A percentile compares a stretch with the other conserved stretches of the same genome.
These are phyloP conservation scores for Drepanosiphum platanoidis DNA, from an alignment of 2,888 invertebrate species.

Conservation along the genomic window DNA sequence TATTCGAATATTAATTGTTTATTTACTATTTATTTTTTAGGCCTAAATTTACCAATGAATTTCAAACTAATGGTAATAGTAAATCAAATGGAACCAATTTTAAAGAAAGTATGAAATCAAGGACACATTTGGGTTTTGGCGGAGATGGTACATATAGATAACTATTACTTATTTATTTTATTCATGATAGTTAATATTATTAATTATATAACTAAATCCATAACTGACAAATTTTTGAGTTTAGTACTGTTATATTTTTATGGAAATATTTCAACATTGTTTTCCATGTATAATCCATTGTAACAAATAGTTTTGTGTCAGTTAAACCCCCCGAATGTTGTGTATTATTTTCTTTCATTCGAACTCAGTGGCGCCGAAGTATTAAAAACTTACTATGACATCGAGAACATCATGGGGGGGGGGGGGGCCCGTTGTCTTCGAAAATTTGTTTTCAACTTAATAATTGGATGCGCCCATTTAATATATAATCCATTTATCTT, in stretches of 20 bases:
- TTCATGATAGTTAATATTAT: neutral
- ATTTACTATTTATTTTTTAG: conserved; percentile 15
- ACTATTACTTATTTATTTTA: neutral
- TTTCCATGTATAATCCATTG: too few relatives aligned
- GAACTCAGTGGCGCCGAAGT: too few relatives aligned
- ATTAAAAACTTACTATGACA: too few relatives aligned
- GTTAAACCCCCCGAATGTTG: too few relatives aligned
- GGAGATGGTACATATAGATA: conserved; percentile 47
- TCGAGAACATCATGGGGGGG: too few relatives aligned
- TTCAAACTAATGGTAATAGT: conserved; percentile 37
- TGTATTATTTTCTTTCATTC: too few relatives aligned
- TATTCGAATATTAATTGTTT: neutral
- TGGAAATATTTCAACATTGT: too few relatives aligned
- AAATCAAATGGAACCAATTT: conserved; percentile 42
- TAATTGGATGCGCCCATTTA: too few relatives aligned
- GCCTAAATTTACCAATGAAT: conserved; percentile 38
- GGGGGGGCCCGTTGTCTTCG: too few relatives aligned
- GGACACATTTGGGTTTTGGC: conserved; percentile 54
- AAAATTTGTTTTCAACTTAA: too few relatives aligned
- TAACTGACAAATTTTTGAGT: conserved; percentile 4
- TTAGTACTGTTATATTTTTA: conserved; percentile 12
- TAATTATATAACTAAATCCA: conserved; percentile 3
- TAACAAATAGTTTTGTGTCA: too few relatives aligned
- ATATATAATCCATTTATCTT: too few relatives aligned
- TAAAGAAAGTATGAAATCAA: conserved; percentile 47